Conservation (phyloP, 2,797 vertebrate genomes). For the Pangasius djambal region DNA sequence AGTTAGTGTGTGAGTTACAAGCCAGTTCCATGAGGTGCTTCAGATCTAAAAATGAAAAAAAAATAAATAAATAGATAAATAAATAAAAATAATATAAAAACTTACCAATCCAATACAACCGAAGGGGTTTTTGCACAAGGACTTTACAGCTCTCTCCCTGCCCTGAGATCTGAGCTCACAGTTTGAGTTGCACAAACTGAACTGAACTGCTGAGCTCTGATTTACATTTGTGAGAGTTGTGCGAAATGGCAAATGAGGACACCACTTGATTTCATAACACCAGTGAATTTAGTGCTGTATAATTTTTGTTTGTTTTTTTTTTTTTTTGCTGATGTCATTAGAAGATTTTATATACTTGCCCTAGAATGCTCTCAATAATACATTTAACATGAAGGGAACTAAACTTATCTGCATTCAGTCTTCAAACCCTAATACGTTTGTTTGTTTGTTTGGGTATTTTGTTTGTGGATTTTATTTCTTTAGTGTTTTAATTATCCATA, state of each 20-base stretch:
- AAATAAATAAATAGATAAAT: too few species aligned
- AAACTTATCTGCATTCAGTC: not conserved
- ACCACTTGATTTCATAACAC: not conserved
- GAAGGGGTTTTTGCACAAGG: too few species aligned
- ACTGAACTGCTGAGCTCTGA: not conserved
- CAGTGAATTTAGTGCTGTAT: not conserved
- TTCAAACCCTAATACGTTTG: not conserved
- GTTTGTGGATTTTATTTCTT: not conserved
- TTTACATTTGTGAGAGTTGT: not conserved
- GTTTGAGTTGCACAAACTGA: too few species aligned
- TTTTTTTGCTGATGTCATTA: not conserved
- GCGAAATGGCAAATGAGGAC: not conserved
- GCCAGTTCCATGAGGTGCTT: not conserved
- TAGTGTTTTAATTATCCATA: not conserved
- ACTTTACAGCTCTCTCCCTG: too few species aligned
- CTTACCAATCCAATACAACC: too few species aligned
- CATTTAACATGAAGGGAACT: not conserved
- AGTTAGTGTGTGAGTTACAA: too few species aligned
- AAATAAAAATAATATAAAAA: too few species aligned
- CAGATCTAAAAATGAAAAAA: not conserved
- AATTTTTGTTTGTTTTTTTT: not conserved
- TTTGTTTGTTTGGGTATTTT: not conserved
- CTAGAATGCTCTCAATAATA: not conserved
- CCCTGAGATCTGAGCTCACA: too few species aligned
- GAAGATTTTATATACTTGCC: not conserved